These are phyloP conservation scores for Sebastes aleutianus DNA, from an alignment of 2,797 vertebrate genomes.

Conservation along the genomic window DNA sequence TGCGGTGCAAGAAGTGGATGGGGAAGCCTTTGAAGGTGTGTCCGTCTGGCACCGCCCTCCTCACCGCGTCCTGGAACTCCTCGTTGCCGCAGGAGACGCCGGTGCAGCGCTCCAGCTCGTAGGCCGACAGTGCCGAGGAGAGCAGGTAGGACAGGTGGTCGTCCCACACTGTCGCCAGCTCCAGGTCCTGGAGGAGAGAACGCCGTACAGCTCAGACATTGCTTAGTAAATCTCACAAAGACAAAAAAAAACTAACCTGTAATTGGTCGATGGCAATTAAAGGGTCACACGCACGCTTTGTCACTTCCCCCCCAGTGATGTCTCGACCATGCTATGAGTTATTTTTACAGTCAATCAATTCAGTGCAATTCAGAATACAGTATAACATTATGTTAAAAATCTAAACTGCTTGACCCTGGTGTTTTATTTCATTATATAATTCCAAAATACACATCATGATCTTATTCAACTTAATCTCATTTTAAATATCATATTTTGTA, in stretches of 20 bases:
- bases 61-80: conserved; percentile 96
- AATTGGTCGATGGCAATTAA: background rate
- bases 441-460: too few relatives aligned
- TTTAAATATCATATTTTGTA: background rate
- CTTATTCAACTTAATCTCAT: too few relatives aligned
- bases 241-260: background rate
- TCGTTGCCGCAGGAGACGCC: conserved; percentile 93
- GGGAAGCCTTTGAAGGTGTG: conserved; percentile 99
- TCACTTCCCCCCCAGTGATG: too few relatives aligned
- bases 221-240: background rate
- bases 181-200: conserved; percentile 85
- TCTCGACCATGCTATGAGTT: too few relatives aligned
- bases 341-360: too few relatives aligned
- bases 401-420: too few relatives aligned
- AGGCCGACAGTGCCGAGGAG: conserved; percentile 92
- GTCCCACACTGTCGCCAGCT: conserved; percentile 92
- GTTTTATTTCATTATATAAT: too few relatives aligned
- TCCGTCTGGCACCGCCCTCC: conserved; percentile 92
- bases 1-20: conserved; percentile 94
- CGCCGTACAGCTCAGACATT: background rate
- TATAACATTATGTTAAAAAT: background rate
- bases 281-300: background rate
- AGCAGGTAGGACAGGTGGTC: conserved; percentile 95
- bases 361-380: background rate
- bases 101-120: conserved; percentile 92